phyloP scores from a whole-genome alignment of 2,797 vertebrate species.

The Melanotaenia maccullochi region DNA sequence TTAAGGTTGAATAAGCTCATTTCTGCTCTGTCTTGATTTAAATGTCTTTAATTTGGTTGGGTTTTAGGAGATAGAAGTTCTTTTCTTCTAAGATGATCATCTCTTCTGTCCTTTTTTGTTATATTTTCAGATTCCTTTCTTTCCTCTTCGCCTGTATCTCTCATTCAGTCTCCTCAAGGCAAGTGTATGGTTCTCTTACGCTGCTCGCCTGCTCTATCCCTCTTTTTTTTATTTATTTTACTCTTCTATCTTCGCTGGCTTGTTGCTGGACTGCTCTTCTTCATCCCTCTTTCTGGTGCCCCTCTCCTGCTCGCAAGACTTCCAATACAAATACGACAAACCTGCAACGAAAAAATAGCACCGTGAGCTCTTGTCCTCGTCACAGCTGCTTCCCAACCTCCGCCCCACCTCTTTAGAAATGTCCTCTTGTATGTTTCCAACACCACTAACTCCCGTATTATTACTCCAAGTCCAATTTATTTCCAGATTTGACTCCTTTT shows the following conservation, averaged over 20 bases:
- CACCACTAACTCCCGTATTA: slow-evolving; percentile 22
- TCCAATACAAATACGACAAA: slow-evolving; percentile 43
- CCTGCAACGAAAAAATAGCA: slow-evolving; percentile 23
- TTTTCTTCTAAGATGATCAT: slow-evolving; percentile 77
- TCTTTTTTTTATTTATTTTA: slow-evolving; percentile 40
- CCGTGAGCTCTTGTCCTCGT: not conserved
- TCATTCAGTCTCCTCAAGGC: slow-evolving; percentile 97
- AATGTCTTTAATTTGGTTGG: slow-evolving; percentile 41
- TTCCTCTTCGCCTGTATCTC: slow-evolving; percentile 94
- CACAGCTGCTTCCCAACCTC: slow-evolving; percentile 13
- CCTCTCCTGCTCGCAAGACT: slow-evolving; percentile 71
- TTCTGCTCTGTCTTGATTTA: slow-evolving; percentile 33
- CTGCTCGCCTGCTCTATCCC: slow-evolving; percentile 78
- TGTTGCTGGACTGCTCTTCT: slow-evolving; percentile 76
- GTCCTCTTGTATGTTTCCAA: slow-evolving; percentile 45
- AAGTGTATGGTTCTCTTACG: slow-evolving; percentile 88
- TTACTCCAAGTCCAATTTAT: slow-evolving; percentile 48
- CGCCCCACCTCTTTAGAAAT: slow-evolving; percentile 22
- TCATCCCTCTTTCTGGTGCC: slow-evolving; percentile 81
- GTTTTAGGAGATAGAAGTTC: slow-evolving; percentile 48
- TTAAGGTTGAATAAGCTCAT: slow-evolving; percentile 59
- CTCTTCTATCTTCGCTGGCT: slow-evolving; percentile 68
- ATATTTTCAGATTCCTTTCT: slow-evolving; percentile 97
- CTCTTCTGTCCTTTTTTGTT: slow-evolving; percentile 87
- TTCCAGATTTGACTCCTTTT: slow-evolving; percentile 39